These are phyloP conservation scores for Eilema griseolum DNA, from an alignment of 2,888 invertebrate species.

Conservation along the genomic window DNA sequence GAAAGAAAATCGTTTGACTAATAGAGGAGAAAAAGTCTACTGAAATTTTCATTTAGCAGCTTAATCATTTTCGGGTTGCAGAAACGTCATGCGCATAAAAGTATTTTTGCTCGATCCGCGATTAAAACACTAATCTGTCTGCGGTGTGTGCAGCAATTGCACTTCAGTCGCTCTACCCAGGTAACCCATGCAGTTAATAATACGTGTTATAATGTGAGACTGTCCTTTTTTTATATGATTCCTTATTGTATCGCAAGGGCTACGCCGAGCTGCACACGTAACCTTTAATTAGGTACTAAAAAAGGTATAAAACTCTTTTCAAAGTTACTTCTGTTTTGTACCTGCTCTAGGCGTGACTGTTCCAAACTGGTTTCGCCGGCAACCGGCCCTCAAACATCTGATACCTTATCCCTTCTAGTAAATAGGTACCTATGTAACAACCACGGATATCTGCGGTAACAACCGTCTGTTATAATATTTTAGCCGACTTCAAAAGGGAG, in stretches of 20 bases:
- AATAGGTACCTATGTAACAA: neutral
- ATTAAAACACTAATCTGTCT: neutral
- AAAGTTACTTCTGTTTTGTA: no score
- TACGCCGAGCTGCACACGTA: neutral
- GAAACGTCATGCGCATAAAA: neutral
- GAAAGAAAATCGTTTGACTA: neutral
- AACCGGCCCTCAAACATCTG: slow-evolving; percentile 1
- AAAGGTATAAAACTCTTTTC: neutral
- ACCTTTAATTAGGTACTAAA: slow-evolving; percentile 6
- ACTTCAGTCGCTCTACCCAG: neutral
- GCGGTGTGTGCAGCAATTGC: neutral
- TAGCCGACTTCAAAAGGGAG: no score
- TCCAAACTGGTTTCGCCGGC: slow-evolving; percentile 32
- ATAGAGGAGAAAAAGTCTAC: neutral
- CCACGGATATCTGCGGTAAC: no score
- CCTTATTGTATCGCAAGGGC: neutral
- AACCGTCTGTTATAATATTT: neutral
- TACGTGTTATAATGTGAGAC: neutral
- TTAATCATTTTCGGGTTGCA: neutral
- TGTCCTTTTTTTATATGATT: neutral
- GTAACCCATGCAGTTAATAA: no score
- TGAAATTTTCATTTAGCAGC: neutral
- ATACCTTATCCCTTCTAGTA: neutral
- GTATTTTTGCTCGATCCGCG: neutral
- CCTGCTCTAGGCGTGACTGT: slow-evolving; percentile 5